Percentiles rank a stretch among this genome's conserved stretches.
phyloP scores from a whole-genome alignment of 1,140 invertebrate species.

The Paramacrobiotus metropolitanus region DNA sequence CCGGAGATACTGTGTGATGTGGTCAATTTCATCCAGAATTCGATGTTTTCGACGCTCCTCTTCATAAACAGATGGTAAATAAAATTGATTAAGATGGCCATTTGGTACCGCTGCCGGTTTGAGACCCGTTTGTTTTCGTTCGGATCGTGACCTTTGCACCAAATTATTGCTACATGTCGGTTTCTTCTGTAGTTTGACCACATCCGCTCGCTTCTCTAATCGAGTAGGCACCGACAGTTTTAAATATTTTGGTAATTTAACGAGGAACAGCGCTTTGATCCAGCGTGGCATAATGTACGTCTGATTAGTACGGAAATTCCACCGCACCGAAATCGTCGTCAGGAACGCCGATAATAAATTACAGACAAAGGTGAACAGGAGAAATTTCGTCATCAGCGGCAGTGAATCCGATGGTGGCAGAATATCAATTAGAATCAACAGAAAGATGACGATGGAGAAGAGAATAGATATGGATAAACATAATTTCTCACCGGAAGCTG shows the following conservation, averaged over 20 bases:
- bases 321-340: background rate
- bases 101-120: too few relatives aligned
- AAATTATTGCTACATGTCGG: background rate
- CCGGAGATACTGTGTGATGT: background rate
- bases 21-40: background rate
- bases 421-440: background rate
- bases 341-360: background rate
- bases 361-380: background rate
- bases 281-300: too few relatives aligned
- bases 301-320: too few relatives aligned
- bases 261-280: too few relatives aligned
- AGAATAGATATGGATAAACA: background rate
- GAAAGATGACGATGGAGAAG: background rate
- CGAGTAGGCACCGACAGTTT: too few relatives aligned
- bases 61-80: background rate
- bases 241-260: too few relatives aligned
- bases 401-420: background rate
- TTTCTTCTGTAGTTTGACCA: too few relatives aligned
- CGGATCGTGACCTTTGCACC: background rate
- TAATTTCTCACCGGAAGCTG: constrained; percentile 34
- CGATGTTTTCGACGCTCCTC: background rate
- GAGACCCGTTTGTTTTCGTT: too few relatives aligned
- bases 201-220: too few relatives aligned
- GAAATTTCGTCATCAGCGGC: constrained; percentile 1
- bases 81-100: too few relatives aligned